Conservation (phyloP, 2,888 invertebrate species). For the Prionchulus punctatus region DNA sequence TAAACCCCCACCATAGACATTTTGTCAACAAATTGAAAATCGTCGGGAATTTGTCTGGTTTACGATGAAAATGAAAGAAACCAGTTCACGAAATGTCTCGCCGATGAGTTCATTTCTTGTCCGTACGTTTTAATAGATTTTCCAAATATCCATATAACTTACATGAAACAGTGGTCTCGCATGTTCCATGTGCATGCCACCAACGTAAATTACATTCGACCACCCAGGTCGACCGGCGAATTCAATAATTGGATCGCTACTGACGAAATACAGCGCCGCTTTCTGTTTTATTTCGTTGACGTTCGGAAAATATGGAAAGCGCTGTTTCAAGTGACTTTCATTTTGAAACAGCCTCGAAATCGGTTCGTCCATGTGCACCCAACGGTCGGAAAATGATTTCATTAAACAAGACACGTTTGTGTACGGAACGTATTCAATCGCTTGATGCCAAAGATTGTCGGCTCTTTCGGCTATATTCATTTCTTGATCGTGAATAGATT, state of each 20-base stretch:
- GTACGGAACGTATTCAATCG: slow-evolving; percentile 20
- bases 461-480: not conserved
- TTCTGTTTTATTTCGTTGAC: slow-evolving; percentile 3
- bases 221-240: not conserved
- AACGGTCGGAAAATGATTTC: slow-evolving; percentile 16
- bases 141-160: no score
- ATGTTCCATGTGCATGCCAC: slow-evolving; percentile 8
- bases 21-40: no score
- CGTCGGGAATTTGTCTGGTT: no score
- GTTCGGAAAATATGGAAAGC: slow-evolving; percentile 5
- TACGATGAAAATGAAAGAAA: no score
- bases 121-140: no score
- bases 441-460: slow-evolving; percentile 6
- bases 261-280: slow-evolving; percentile 8
- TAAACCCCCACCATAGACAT: no score
- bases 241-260: slow-evolving; percentile 8
- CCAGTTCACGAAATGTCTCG: no score
- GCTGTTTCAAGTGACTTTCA: slow-evolving; percentile 19
- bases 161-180: slow-evolving; percentile 10
- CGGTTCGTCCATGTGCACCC: slow-evolving; percentile 21
- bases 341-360: slow-evolving; percentile 21
- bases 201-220: slow-evolving; percentile 9
- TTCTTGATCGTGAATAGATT: slow-evolving; percentile 13
- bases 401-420: slow-evolving; percentile 14
- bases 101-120: no score